Base-by-base conservation (phyloP, 2,797 vertebrate species). In the Lerista edwardsae region DNA sequence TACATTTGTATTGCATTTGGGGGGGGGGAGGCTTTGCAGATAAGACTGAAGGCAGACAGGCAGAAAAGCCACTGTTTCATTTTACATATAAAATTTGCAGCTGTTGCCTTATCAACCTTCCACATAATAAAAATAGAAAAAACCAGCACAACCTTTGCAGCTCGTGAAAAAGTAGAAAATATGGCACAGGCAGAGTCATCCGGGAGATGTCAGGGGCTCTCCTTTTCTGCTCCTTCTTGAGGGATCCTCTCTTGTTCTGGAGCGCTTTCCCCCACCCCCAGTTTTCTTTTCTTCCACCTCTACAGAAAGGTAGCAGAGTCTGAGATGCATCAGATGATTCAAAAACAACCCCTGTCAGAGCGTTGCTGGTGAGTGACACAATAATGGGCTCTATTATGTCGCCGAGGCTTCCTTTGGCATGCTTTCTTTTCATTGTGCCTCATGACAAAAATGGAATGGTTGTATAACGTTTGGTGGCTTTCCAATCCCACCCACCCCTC, bases 71-170 rank as follows among this genome's bases (percentile, higher is more conserved):
- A 0, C 39, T 69, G 39, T 75, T 88, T 80, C 0, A 80, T 76
- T 90, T 87, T 71, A 82, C 6, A 0, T 84, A 82, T 85, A 87
- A 90, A 83, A 9, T 74, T 90, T 85, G 19, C 10, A 44, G 31
- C 31, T 89, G 15, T 75, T 89, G 89, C n/a, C 61, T 91, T 91
- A 85, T 84, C 78, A 80, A 8, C 10, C 76, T 86, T 84, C 36
- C 4, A 86, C 83, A 39, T 84, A 86, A 84, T 84, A 91, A 88
- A 89, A 81, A 44, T 65, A 73, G 61, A 86, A 88, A 36, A 87
- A 82, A 19, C 76, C 64, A 85, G 21, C 4, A 61, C 11, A 86
- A 76, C 3, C 77, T 85, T 84, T 87, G 61, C 6, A 76, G 10
- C 3, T 86, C 0, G 0, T 87, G 85, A 82, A 64, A 71, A 91